A percentile compares a stretch with the other conserved stretches of the same genome.
phyloP scores from a whole-genome alignment of 2,888 invertebrate genomes.

The Protodeltote pygarga region DNA sequence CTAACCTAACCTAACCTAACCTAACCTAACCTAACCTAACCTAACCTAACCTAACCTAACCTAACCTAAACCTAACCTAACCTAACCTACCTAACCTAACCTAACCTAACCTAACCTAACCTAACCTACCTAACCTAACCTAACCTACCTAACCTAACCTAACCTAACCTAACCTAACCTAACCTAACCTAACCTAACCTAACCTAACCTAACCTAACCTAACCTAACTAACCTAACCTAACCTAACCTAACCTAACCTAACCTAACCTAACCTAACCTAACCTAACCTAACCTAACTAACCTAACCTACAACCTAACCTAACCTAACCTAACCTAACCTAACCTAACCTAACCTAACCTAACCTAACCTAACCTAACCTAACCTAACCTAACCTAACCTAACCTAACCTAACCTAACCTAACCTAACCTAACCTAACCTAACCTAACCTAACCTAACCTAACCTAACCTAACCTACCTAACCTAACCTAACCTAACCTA shows the following conservation, averaged over 20 bases:
- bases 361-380: conserved; percentile 30
- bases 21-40: conserved; percentile 40
- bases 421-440: conserved; percentile 26
- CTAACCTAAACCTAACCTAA: conserved; percentile 22
- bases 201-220: conserved; percentile 28
- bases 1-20: conserved; percentile 36
- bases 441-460: conserved; percentile 23
- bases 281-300: conserved; percentile 24
- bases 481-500: conserved; percentile 22
- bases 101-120: conserved; percentile 31
- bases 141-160: conserved; percentile 21
- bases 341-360: conserved; percentile 29
- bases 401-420: conserved; percentile 26
- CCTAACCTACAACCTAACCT: conserved; percentile 26
- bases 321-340: conserved; percentile 29
- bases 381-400: conserved; percentile 23
- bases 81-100: conserved; percentile 21
- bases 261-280: conserved; percentile 30
- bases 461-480: conserved; percentile 22
- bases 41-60: conserved; percentile 33
- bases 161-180: conserved; percentile 30
- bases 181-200: conserved; percentile 31
- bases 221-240: conserved; percentile 25
- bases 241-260: conserved; percentile 30
- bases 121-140: conserved; percentile 32